Evolutionary conservation across 2,797 vertebrate species (phyloP), one percentile per base, ranked within the genome.

Genomic region (Clarias fuscus): DNA sequence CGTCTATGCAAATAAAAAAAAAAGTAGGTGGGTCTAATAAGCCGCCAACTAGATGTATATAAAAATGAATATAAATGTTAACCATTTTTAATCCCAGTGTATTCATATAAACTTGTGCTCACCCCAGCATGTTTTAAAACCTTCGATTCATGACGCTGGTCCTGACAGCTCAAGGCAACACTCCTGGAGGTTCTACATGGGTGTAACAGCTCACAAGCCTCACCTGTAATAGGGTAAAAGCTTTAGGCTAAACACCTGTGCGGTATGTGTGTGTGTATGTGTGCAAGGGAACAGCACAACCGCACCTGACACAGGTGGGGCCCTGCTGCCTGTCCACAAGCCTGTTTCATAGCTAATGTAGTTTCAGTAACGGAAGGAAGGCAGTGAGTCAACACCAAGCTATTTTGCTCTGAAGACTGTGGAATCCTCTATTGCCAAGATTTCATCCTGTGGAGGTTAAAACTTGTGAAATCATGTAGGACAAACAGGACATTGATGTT

Each of bases 231-330:
- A 72, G 61, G 78, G 70, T 61, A 88, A 86, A 87, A 79, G 86
- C 90, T 90, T 83, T 84, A 89, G 89, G 90, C 90, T 86, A 90
- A 91, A 91, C 90, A 91, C 90, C 90, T 91, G 90, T 90, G 89
- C 59, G 7, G 40, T 33, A 33, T 37, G 70, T 68, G 86, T 86
- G 86, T 76, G 71, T 89, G 84, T 84, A 87, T 86, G 84, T 87
- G 84, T 84, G 84, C 81, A 37, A 83, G 84, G 68, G 82, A 78
- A 77, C 85, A 85, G 80, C 85, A 30, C 85, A 78, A 85, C 84
- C 82, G 58, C 90, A 90, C 90, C 87, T 87, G 87, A 88, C 85
- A 87, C 90, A 86, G 85, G 77, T 43, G 85, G 85, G 87, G 86
- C 86, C 89, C 77, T 72, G 24, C 87, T 87, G 85, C 82, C 73